A percentile compares a stretch with the other conserved stretches of the same genome.
Conservation (phyloP, 2,888 invertebrate species). For the Drosophila tripunctata region DNA sequence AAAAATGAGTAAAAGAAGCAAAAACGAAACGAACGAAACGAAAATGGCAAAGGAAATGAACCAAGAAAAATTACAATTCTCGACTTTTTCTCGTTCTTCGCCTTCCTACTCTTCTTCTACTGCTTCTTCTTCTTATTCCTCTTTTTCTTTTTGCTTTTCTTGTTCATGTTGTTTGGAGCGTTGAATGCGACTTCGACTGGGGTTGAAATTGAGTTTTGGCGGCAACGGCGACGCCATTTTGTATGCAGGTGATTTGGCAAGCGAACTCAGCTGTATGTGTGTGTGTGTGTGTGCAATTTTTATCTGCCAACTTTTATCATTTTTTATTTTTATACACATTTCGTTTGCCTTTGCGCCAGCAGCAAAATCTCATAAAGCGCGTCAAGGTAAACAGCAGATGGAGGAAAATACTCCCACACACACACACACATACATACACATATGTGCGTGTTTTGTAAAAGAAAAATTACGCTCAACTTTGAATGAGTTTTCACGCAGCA, state of each 20-base stretch:
- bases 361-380: constrained; percentile 56
- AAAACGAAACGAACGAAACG: constrained; percentile 53
- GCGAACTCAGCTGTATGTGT: constrained; percentile 38
- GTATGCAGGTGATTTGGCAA: constrained; percentile 72
- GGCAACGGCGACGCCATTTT: constrained; percentile 56
- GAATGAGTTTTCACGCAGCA: constrained; percentile 68
- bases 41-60: constrained; percentile 79
- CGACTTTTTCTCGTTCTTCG: constrained; percentile 39
- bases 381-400: constrained; percentile 61
- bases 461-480: constrained; percentile 72
- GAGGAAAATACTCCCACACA: constrained; percentile 3
- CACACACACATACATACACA: background rate
- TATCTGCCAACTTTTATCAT: constrained; percentile 81
- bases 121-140: constrained; percentile 2
- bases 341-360: constrained; percentile 58
- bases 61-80: constrained; percentile 80
- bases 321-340: constrained; percentile 77
- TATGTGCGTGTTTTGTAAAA: constrained; percentile 22
- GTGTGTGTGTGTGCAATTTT: constrained; percentile 69
- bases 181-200: constrained; percentile 47
- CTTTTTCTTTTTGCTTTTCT: constrained; percentile 20
- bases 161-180: constrained; percentile 1
- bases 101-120: constrained; percentile 11
- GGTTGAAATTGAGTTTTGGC: constrained; percentile 65
- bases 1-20: constrained; percentile 7